phyloP scores from a whole-genome alignment of 2,797 vertebrate genomes.

The Eidolon dupreanum region DNA sequence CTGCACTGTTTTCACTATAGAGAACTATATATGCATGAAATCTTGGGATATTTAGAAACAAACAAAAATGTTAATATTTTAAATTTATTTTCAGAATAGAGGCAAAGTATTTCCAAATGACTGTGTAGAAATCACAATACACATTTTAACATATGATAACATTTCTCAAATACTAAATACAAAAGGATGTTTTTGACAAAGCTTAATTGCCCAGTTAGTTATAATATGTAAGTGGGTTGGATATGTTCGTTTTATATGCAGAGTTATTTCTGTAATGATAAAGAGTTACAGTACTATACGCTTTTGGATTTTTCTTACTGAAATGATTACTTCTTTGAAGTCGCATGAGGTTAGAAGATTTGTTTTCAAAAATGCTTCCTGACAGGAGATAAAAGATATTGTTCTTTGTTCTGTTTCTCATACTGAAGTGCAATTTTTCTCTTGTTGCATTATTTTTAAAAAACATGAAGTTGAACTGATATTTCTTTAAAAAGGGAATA shows the following conservation, averaged over 20 bases:
- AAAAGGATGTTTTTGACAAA: constrained; percentile 44
- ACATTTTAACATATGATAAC: constrained; percentile 26
- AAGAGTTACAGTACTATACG: background rate
- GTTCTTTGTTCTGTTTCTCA: constrained; percentile 59
- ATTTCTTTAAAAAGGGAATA: constrained; percentile 70
- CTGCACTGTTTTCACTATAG: background rate
- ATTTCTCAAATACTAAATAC: constrained; percentile 38
- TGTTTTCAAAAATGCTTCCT: constrained; percentile 71
- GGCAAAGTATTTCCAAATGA: constrained; percentile 51
- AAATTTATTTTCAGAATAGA: constrained; percentile 9
- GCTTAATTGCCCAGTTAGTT: background rate
- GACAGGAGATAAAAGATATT: constrained; percentile 60
- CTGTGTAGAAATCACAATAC: background rate
- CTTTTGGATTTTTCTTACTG: constrained; percentile 11
- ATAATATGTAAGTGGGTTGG: background rate
- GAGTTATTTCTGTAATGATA: constrained; percentile 39
- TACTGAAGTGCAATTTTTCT: constrained; percentile 16
- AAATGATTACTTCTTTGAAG: constrained; percentile 54
- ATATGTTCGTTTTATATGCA: background rate
- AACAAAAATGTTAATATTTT: background rate
- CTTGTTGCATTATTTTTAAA: constrained; percentile 62
- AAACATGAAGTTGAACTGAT: constrained; percentile 19
- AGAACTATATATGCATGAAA: background rate
- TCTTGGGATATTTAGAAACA: background rate
- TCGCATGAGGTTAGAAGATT: constrained; percentile 32